Conservation (phyloP, 2,797 vertebrate genomes). For the Sorex maritimensis region DNA sequence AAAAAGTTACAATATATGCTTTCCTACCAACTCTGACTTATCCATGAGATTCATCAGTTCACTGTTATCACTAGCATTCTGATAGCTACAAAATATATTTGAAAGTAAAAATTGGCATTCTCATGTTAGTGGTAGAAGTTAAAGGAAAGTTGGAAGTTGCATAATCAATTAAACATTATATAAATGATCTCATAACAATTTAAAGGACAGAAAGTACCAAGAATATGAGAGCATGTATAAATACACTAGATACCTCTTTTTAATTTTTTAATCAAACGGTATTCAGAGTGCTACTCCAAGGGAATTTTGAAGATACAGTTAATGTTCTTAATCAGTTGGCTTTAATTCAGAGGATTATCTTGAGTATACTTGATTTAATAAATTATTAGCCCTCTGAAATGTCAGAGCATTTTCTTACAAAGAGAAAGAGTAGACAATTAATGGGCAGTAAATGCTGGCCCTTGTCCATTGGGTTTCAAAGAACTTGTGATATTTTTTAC, state of each 20-base stretch:
- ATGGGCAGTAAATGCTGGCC: neutral
- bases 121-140: neutral
- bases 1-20: neutral
- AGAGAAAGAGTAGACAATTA: neutral
- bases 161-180: neutral
- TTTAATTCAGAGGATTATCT: constrained; percentile 58
- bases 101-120: neutral
- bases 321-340: neutral
- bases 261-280: neutral
- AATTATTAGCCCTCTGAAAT: neutral
- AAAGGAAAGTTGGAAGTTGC: neutral
- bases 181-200: neutral
- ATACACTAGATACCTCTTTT: neutral
- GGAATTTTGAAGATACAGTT: neutral
- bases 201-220: neutral
- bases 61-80: neutral
- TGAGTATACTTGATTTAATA: neutral
- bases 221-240: no score
- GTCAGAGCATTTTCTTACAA: neutral
- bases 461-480: neutral
- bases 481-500: neutral
- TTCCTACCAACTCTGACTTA: neutral
- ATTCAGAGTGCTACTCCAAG: neutral
- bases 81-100: neutral
- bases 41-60: neutral